Conservation (phyloP, 2,888 invertebrate species). For the Galerucella calmariensis region DNA sequence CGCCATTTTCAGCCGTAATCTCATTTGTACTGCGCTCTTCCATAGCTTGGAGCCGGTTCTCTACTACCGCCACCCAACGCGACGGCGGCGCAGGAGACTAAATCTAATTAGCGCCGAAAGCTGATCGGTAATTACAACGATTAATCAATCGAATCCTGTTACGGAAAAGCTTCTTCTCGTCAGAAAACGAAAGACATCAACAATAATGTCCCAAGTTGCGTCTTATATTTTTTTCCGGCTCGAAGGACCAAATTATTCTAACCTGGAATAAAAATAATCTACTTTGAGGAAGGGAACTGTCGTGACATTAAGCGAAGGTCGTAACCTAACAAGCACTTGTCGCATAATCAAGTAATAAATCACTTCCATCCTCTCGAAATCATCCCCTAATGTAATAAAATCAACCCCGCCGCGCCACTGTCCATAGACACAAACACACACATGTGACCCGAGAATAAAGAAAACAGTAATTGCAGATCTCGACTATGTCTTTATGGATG, state of each 20-base stretch:
- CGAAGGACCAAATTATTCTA: not conserved
- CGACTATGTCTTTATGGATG: slow-evolving; percentile 57
- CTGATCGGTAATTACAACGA: slow-evolving; percentile 70
- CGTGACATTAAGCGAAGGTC: slow-evolving; percentile 11
- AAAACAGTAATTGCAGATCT: slow-evolving; percentile 59
- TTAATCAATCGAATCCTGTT: slow-evolving; percentile 68
- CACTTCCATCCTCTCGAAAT: slow-evolving; percentile 21
- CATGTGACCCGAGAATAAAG: slow-evolving; percentile 51
- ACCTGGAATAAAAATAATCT: no score
- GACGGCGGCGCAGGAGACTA: slow-evolving; percentile 59
- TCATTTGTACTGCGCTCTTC: slow-evolving; percentile 61
- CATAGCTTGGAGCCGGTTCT: slow-evolving; percentile 31
- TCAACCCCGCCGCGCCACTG: not conserved
- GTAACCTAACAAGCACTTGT: slow-evolving; percentile 28
- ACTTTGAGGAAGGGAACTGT: not conserved
- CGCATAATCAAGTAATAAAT: slow-evolving; percentile 32
- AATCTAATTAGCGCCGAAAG: slow-evolving; percentile 66
- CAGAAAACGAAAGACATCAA: slow-evolving; percentile 12
- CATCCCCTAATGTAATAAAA: slow-evolving; percentile 29
- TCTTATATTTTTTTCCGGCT: slow-evolving; percentile 6
- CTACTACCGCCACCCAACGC: slow-evolving; percentile 22
- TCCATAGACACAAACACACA: slow-evolving; percentile 21
- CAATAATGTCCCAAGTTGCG: not conserved
- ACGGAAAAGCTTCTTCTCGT: slow-evolving; percentile 57
- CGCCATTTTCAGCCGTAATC: slow-evolving; percentile 67